Conservation (phyloP, 1,140 invertebrate species). For the Mycetomoellerius zeteki region DNA sequence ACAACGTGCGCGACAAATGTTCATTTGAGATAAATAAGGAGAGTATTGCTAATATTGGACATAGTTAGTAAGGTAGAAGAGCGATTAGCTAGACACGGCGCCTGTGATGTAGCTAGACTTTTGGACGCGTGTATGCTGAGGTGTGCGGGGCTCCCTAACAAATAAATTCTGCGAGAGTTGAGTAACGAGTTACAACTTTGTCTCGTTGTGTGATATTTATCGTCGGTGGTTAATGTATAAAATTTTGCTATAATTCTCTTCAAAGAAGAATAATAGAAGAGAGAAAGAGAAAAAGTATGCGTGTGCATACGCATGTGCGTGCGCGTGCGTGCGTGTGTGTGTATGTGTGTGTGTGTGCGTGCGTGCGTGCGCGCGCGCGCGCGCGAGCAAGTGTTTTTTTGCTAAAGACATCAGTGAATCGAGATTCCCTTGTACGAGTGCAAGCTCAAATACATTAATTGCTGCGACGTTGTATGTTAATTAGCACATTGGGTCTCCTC, state of each 20-base stretch:
- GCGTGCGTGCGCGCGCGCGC: too few species aligned
- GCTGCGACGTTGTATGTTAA: conserved; percentile 24
- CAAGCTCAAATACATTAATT: conserved; percentile 22
- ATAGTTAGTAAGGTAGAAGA: conserved; percentile 71
- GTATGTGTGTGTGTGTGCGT: neutral
- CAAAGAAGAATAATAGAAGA: conserved; percentile 25
- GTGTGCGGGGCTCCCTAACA: conserved; percentile 79
- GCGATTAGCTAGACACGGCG: conserved; percentile 81
- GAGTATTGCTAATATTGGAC: conserved; percentile 12
- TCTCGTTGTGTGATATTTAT: conserved; percentile 78
- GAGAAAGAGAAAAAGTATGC: conserved; percentile 10
- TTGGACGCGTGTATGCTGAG: conserved; percentile 75
- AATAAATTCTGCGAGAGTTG: conserved; percentile 68
- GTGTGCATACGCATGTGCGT: neutral
- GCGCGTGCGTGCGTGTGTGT: neutral
- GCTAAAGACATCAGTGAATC: conserved; percentile 32
- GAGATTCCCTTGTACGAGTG: conserved; percentile 40
- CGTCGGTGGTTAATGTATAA: conserved; percentile 78
- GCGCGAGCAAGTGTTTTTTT: neutral
- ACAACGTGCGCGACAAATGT: conserved; percentile 72
- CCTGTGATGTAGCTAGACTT: conserved; percentile 85
- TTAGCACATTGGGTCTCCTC: neutral
- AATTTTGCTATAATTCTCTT: conserved; percentile 71
- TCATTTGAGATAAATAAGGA: conserved; percentile 71
- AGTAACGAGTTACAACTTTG: conserved; percentile 72